Evolutionary conservation across 2,888 invertebrate genomes (phyloP).

Genomic region (Panzeria rudis): DNA sequence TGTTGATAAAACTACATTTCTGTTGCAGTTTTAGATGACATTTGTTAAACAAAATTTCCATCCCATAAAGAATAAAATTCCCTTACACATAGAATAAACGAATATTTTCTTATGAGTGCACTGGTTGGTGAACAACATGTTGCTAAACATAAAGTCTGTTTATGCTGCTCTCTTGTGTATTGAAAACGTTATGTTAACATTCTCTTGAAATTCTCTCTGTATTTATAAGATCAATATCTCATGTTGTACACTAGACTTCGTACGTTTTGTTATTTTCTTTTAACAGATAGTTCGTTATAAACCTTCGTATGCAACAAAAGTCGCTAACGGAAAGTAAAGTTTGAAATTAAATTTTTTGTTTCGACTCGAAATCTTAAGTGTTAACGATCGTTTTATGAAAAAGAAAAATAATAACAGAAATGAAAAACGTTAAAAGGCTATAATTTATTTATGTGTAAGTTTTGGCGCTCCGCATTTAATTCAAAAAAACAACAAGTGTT

Average conservation of each 20-base stretch:
- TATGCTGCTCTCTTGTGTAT: conserved; percentile 11
- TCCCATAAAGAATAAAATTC: too few species aligned
- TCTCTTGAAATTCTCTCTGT: conserved; percentile 7
- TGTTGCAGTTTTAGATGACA: too few species aligned
- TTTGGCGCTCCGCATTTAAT: conserved; percentile 62
- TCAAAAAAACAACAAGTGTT: conserved; percentile 64
- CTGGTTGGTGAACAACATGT: conserved; percentile 30
- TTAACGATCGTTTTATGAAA: conserved; percentile 25
- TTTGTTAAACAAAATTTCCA: too few species aligned
- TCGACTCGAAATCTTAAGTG: conserved; percentile 20
- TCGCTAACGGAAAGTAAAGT: conserved; percentile 29
- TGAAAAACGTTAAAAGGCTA: conserved; percentile 37
- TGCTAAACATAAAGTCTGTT: conserved; percentile 6
- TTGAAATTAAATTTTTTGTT: neutral
- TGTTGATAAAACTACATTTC: too few species aligned
- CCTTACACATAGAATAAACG: too few species aligned
- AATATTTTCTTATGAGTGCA: conserved; percentile 15
- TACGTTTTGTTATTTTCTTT: conserved; percentile 33
- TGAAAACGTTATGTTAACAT: conserved; percentile 46
- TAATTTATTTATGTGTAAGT: conserved; percentile 67
- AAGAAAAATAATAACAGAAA: conserved; percentile 24
- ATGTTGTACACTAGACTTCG: neutral
- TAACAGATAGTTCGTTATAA: conserved; percentile 60
- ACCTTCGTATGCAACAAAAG: conserved; percentile 23
- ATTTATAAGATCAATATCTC: conserved; percentile 39